Conservation (phyloP, 35 echinoderm and acorn worm genomes). For the Apostichopus japonicus region DNA sequence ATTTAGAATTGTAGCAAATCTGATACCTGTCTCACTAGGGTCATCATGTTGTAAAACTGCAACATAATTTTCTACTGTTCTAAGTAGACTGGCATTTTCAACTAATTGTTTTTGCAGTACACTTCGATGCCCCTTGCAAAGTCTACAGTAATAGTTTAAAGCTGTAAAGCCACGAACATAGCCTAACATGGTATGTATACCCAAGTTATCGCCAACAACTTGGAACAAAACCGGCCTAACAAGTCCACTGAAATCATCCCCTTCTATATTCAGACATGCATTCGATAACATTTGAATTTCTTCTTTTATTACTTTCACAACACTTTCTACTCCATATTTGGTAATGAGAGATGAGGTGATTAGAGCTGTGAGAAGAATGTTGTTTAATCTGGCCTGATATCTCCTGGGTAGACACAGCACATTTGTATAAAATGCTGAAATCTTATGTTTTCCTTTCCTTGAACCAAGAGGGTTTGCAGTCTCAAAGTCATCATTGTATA, state of each 20-base stretch:
- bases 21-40: too few species aligned
- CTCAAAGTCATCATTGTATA: too few species aligned
- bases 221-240: constrained; percentile 36
- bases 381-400: constrained; percentile 43
- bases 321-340: constrained; percentile 43
- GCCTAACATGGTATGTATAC: too few species aligned
- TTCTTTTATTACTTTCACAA: constrained; percentile 3
- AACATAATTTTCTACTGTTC: too few species aligned
- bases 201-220: too few species aligned
- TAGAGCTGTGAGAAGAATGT: constrained; percentile 33
- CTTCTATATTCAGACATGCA: neutral
- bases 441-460: too few species aligned
- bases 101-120: constrained; percentile 38
- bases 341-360: constrained; percentile 17
- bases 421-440: constrained; percentile 29
- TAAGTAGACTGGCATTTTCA: constrained; percentile 14
- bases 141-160: too few species aligned
- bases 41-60: too few species aligned
- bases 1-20: too few species aligned
- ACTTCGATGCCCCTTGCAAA: neutral
- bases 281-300: neutral
- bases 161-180: too few species aligned
- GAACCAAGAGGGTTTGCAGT: too few species aligned
- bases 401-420: neutral
- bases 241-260: neutral